Base-by-base conservation (phyloP, 2,113 vertebrate species). In the Brienomyrus longianalis region DNA sequence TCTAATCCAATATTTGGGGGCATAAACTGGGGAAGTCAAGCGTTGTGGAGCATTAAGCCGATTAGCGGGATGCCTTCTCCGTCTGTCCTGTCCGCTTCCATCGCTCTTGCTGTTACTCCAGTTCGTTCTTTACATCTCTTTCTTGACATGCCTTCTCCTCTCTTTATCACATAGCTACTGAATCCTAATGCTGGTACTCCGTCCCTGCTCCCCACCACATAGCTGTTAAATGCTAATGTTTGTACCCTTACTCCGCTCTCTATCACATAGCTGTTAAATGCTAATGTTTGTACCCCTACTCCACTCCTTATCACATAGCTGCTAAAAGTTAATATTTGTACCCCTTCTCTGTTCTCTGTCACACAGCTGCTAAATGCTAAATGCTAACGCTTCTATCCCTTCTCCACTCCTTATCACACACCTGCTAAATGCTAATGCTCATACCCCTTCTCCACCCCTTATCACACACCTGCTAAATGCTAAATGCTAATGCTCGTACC, bases 1-100 rank as follows among this genome's bases (percentile, higher is more conserved):
- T 21, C 56, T 90, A 90, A 90, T 90, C 90, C 80, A 89, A 88
- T 89, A 48, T 84, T 19, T 90, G 87, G 31, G 56, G 74, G 86
- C 39, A 31, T 80, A 54, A 84, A 56, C 39, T 85, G 66, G 74
- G 56, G 77, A 90, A 89, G 88, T 89, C 47, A 50, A 83, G 74
- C 17, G 15, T 51, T 56, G 85, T 56, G 17, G 23, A 39, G 43
- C 54, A 66, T 56, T 89, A 89, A 90, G 74, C 48, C 83, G 35
- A 83, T 90, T 85, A 89, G 80, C 27, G 10, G 56, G 27, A 11
- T 23, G 70, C n/a, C 51, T 50, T 48, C 83, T 23, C 45, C 23
- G 7, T 27, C 83, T 50, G 43, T 85, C 45, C 83, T 0, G 70
- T 80, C 74, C 19, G 13, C 35, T 17, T 80, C 35, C 35, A 80